Percentiles rank a stretch among this genome's conserved stretches.
Evolutionary conservation across 2,113 vertebrate species (phyloP).

Genomic region (Xiphophorus maculatus): DNA sequence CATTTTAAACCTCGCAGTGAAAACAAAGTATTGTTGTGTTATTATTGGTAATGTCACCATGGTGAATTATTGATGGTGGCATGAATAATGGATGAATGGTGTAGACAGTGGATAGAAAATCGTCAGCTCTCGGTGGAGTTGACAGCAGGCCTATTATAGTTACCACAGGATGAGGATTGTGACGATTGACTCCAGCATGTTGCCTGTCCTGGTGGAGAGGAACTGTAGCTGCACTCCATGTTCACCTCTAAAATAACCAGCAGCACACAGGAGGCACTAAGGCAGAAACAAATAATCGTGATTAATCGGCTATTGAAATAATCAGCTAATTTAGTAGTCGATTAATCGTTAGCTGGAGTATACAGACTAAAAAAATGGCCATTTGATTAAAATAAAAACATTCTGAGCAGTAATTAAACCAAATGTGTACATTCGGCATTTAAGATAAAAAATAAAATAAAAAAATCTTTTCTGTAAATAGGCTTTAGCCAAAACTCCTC

Average conservation of each 20-base stretch:
- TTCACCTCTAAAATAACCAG: conserved; percentile 50
- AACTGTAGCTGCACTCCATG: conserved; percentile 51
- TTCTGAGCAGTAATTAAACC: too few relatives aligned
- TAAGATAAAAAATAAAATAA: too few relatives aligned
- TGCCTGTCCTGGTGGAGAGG: conserved; percentile 45
- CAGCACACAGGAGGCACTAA: conserved; percentile 13
- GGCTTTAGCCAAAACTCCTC: too few relatives aligned
- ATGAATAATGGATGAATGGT: conserved; percentile 78
- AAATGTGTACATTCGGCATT: too few relatives aligned
- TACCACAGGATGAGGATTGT: not conserved
- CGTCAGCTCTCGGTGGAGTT: conserved; percentile 70
- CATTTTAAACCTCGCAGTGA: conserved; percentile 72
- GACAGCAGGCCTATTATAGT: conserved; percentile 3
- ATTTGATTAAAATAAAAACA: too few relatives aligned
- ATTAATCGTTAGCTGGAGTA: too few relatives aligned
- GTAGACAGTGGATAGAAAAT: conserved; percentile 75
- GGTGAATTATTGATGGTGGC: conserved; percentile 80
- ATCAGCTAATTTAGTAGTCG: too few relatives aligned
- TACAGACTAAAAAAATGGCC: too few relatives aligned
- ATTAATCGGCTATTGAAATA: too few relatives aligned
- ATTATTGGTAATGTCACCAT: conserved; percentile 82
- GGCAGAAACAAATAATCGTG: too few relatives aligned
- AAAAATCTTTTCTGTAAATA: too few relatives aligned
- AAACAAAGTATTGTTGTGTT: conserved; percentile 84
- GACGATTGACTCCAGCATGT: conserved; percentile 66